phyloP scores from a whole-genome alignment of 2,888 invertebrate genomes.

The Apantesis nais region DNA sequence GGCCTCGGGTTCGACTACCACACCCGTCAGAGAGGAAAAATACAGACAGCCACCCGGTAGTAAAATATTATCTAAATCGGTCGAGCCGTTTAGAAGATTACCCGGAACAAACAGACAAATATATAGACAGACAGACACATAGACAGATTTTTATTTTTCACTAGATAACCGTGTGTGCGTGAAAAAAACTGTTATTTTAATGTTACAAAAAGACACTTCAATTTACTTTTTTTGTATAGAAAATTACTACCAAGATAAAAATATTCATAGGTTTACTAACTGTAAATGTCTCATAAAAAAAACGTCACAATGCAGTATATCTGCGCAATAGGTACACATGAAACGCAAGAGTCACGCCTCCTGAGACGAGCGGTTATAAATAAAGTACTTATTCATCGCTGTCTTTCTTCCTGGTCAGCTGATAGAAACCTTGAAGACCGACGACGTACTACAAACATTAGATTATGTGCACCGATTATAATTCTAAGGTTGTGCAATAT shows the following conservation, averaged over 20 bases:
- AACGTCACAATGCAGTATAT: conserved; percentile 5
- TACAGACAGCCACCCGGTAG: no score
- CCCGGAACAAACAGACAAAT: no score
- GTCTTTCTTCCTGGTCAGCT: conserved; percentile 69
- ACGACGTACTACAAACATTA: conserved; percentile 24
- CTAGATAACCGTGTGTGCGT: no score
- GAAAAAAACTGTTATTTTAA: no score
- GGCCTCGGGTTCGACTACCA: no score
- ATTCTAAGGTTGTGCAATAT: conserved; percentile 18
- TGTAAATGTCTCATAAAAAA: not conserved
- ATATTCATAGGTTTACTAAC: not conserved
- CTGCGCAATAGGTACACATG: conserved; percentile 13
- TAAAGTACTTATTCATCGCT: conserved; percentile 59
- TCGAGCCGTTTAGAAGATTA: no score
- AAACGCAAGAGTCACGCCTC: conserved; percentile 58
- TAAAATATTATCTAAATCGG: no score
- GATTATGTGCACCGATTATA: conserved; percentile 28
- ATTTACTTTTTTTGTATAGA: no score
- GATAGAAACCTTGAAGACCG: conserved; percentile 58
- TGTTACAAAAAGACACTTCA: no score
- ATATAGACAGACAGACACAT: no score
- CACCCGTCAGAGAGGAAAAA: no score
- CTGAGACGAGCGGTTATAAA: conserved; percentile 53
- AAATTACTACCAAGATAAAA: not conserved
- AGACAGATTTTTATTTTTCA: no score